Percentiles rank a stretch among this genome's conserved stretches.
Evolutionary conservation across 2,888 invertebrate genomes (phyloP).

Genomic region (Parapristionchus giblindavisi): DNA sequence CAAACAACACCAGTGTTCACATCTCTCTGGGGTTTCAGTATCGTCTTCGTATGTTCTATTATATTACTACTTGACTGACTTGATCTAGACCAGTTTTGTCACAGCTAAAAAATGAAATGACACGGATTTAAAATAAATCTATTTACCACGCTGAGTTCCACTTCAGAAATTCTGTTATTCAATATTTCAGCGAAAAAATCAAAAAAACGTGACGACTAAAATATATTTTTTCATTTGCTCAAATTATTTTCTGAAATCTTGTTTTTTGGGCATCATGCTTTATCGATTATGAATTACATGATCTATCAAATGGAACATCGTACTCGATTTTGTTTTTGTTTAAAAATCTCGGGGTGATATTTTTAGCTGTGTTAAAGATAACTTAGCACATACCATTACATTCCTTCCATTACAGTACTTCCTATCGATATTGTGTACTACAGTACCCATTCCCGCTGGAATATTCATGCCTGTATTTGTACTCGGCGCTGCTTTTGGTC

Average conservation of each 20-base stretch:
- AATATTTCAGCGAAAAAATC: too few species aligned
- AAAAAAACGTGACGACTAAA: too few species aligned
- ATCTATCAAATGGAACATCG: too few species aligned
- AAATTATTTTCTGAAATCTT: too few species aligned
- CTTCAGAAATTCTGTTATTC: too few species aligned
- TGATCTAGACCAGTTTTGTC: too few species aligned
- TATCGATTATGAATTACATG: too few species aligned
- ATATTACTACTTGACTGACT: not conserved
- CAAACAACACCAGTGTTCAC: slow-evolving; percentile 35
- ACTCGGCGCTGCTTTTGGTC: slow-evolving; percentile 87
- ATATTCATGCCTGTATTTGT: slow-evolving; percentile 97
- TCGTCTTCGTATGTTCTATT: slow-evolving; percentile 45
- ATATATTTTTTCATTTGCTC: too few species aligned
- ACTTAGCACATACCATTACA: not conserved
- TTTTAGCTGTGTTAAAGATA: not conserved
- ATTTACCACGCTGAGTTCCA: too few species aligned
- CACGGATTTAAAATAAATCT: too few species aligned
- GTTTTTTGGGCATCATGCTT: too few species aligned
- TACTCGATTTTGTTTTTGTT: not conserved
- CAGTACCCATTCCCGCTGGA: slow-evolving; percentile 96
- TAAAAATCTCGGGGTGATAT: not conserved
- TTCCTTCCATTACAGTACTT: slow-evolving; percentile 78
- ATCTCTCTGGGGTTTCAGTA: slow-evolving; percentile 43
- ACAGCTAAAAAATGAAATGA: too few species aligned
- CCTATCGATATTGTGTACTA: slow-evolving; percentile 85